Evolutionary conservation across 2,888 invertebrate genomes (phyloP), one percentile per base, ranked within the genome.

Genomic region (Matsumyia berberina): DNA sequence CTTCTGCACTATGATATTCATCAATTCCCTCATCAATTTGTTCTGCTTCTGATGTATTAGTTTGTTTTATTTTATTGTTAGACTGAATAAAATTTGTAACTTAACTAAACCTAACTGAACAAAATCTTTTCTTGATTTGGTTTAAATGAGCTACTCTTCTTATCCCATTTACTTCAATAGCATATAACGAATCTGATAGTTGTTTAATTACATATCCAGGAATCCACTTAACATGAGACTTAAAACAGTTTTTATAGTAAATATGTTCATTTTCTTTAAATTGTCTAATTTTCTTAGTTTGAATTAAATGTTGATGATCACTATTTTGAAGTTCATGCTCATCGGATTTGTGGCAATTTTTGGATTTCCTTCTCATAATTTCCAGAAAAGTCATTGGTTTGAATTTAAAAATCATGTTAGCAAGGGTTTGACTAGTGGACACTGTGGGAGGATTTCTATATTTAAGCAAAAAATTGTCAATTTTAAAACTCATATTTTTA

Each of bases 391-490:
- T 46, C 57, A n/a, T 12, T 1, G 15, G 42, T 17, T 55, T 55
- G 44, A 69, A 69, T 17, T 53, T 42, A 31, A 67, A 53, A 39
- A 55, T 33, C 53, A 53, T 67, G 19, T n/a, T 33, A 31, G 67
- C 69, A 24, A 44, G 67, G n/a, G 67, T 39, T 42, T 67, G 29
- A n/a, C 55, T 44, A 6, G 37, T 49, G 8, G 29, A 29, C 51
- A 51, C 24, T 15, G 49, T 39, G 5, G 29, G 37, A 9, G 44
- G 44, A 69, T 69, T 69, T 9, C 46, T 19, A 29, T 70, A 70
- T 46, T 58, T 70, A 37, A 70, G 35, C 5, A 70, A 9, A 17
- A 62, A 62, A n/a, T n/a, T n/a, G n/a, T n/a, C n/a, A n/a, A n/a
- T n/a, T n/a, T n/a, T n/a, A n/a, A n/a, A n/a, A n/a, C n/a, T n/a